phyloP scores from a whole-genome alignment of 2,888 invertebrate genomes.

The Hemicrepidius hirtus region DNA sequence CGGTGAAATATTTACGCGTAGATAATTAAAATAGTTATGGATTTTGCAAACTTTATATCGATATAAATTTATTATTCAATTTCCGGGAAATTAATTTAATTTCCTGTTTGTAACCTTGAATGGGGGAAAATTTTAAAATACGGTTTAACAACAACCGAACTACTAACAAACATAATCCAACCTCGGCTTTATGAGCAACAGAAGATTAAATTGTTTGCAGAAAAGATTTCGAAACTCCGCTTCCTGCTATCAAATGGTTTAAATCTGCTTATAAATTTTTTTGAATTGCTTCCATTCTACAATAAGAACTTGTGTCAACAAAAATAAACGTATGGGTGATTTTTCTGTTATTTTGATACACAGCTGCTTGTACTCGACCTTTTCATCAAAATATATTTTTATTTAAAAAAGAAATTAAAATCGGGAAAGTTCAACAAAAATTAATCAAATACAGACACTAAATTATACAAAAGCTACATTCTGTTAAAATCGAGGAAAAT shows the following conservation, averaged over 20 bases:
- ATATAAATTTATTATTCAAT: not conserved
- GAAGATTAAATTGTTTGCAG: conserved; percentile 46
- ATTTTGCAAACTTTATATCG: not conserved
- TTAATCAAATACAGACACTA: too few relatives aligned
- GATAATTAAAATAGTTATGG: conserved; percentile 12
- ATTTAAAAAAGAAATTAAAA: too few relatives aligned
- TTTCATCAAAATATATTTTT: too few relatives aligned
- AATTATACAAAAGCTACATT: too few relatives aligned
- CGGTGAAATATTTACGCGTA: not conserved
- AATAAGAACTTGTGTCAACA: conserved; percentile 42
- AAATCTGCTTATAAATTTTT: conserved; percentile 51
- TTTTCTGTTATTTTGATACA: conserved; percentile 31
- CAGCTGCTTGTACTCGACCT: conserved; percentile 5
- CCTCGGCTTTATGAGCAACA: conserved; percentile 32
- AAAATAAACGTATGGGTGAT: conserved; percentile 22
- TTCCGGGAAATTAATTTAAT: too few relatives aligned
- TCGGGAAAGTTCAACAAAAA: too few relatives aligned
- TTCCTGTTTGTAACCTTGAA: conserved; percentile 6
- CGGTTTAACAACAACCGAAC: conserved; percentile 32
- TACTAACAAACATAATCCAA: conserved; percentile 36
- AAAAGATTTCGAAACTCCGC: conserved; percentile 44
- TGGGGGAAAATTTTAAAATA: conserved; percentile 30
- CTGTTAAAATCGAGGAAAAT: too few relatives aligned
- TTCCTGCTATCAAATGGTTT: conserved; percentile 44
- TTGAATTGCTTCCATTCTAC: conserved; percentile 18